phyloP scores from a whole-genome alignment of 2,888 invertebrate species.

The Autographa pulchrina region DNA sequence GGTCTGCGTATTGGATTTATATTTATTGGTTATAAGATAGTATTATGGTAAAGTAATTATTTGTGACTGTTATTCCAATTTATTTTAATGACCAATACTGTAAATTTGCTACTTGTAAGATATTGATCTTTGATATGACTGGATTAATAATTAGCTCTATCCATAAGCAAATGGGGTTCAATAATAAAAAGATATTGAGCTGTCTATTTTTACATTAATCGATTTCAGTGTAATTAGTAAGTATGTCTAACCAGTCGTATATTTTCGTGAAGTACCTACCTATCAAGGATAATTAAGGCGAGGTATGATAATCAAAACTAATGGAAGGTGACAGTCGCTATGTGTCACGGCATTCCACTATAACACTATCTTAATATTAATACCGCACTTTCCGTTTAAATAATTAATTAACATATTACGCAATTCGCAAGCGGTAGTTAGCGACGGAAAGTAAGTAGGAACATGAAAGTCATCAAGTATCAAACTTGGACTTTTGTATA shows the following conservation, averaged over 20 bases:
- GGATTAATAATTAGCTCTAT: no score
- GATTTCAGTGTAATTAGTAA: no score
- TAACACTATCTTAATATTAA: slow-evolving; percentile 14
- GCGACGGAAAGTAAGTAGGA: not conserved
- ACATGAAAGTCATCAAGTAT: no score
- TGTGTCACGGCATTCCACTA: slow-evolving; percentile 38
- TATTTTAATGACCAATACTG: not conserved
- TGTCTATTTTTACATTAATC: no score
- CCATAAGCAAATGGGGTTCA: no score
- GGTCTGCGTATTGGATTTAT: slow-evolving; percentile 27
- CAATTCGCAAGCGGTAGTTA: slow-evolving; percentile 14
- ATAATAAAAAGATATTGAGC: no score
- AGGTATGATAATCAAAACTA: slow-evolving; percentile 11
- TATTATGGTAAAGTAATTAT: slow-evolving; percentile 14
- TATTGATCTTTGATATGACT: not conserved
- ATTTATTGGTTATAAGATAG: slow-evolving; percentile 5
- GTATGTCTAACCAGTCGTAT: no score
- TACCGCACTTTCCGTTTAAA: slow-evolving; percentile 14
- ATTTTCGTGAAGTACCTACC: not conserved
- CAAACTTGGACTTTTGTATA: not conserved
- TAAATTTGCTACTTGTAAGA: not conserved
- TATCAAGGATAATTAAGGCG: slow-evolving; percentile 24
- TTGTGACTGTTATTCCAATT: slow-evolving; percentile 8
- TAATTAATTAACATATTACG: slow-evolving; percentile 32
- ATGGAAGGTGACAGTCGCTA: slow-evolving; percentile 6